phyloP scores from a whole-genome alignment of 2,113 vertebrate genomes.

The Tamias sibiricus region DNA sequence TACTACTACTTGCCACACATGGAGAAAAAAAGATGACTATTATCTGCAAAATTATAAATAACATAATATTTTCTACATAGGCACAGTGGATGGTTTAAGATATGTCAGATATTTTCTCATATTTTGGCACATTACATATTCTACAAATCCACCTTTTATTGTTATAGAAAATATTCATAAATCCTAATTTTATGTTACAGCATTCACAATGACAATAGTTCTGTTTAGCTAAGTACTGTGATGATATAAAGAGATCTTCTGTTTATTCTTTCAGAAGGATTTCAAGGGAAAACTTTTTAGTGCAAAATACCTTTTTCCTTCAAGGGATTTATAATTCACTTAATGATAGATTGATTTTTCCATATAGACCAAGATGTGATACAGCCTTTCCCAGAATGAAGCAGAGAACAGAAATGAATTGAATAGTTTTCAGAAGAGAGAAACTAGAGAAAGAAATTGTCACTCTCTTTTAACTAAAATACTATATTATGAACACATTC shows the following conservation, averaged over 20 bases:
- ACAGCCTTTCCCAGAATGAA: background rate
- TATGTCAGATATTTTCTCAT: background rate
- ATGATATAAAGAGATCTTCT: background rate
- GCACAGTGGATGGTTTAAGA: background rate
- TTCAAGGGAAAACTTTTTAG: slow-evolving; percentile 14
- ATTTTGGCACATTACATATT: background rate
- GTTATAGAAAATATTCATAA: background rate
- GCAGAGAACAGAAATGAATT: background rate
- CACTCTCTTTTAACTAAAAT: background rate
- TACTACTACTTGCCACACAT: background rate
- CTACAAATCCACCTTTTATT: background rate
- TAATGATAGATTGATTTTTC: background rate
- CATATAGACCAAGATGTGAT: background rate
- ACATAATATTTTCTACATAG: background rate
- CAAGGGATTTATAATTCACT: background rate
- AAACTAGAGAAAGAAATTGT: background rate
- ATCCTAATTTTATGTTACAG: background rate
- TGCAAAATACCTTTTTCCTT: background rate
- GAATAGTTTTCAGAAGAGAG: background rate
- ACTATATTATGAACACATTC: background rate
- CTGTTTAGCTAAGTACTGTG: background rate
- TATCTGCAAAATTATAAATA: slow-evolving; percentile 15
- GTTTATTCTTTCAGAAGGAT: slow-evolving; percentile 4
- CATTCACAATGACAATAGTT: background rate
- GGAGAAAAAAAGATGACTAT: background rate